phyloP scores from a whole-genome alignment of 2,797 vertebrate genomes.

The Scarus forsteni region DNA sequence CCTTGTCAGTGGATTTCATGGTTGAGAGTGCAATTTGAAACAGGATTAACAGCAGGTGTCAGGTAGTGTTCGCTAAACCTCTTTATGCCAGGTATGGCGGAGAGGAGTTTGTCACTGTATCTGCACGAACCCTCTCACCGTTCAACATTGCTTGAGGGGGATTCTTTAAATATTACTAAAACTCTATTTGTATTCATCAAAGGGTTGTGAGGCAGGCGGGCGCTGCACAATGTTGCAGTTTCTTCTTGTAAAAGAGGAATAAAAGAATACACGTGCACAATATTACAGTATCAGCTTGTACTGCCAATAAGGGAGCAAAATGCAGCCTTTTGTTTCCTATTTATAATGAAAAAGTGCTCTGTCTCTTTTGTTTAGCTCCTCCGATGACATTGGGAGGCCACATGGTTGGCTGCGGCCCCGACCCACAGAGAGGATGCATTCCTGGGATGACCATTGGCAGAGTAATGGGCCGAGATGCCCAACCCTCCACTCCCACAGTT shows the following conservation, averaged over 20 bases:
- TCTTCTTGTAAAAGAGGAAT: conserved; percentile 57
- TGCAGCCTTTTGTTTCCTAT: conserved; percentile 62
- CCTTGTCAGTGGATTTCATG: conserved; percentile 81
- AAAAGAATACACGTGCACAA: conserved; percentile 47
- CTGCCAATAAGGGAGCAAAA: conserved; percentile 64
- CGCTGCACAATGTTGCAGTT: conserved; percentile 47
- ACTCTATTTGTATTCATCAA: conserved; percentile 74
- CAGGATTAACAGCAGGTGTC: conserved; percentile 81
- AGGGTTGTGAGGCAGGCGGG: conserved; percentile 53
- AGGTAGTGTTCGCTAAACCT: conserved; percentile 79
- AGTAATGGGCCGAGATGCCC: conserved; percentile 65
- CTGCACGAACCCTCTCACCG: conserved; percentile 66
- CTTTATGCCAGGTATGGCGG: conserved; percentile 76
- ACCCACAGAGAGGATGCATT: conserved; percentile 76
- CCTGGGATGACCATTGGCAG: conserved; percentile 74
- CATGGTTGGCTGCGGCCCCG: conserved; percentile 78
- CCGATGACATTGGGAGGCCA: conserved; percentile 76
- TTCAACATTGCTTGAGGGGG: conserved; percentile 58
- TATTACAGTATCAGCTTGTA: conserved; percentile 56
- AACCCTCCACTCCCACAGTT: conserved; percentile 65
- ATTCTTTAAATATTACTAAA: conserved; percentile 75
- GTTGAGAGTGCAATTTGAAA: conserved; percentile 80
- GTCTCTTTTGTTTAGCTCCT: conserved; percentile 41
- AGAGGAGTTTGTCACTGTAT: conserved; percentile 75
- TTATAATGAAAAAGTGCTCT: conserved; percentile 13